These are phyloP conservation scores for Oryzias celebensis DNA, from an alignment of 2,113 vertebrate genomes.

Conservation along the genomic window DNA sequence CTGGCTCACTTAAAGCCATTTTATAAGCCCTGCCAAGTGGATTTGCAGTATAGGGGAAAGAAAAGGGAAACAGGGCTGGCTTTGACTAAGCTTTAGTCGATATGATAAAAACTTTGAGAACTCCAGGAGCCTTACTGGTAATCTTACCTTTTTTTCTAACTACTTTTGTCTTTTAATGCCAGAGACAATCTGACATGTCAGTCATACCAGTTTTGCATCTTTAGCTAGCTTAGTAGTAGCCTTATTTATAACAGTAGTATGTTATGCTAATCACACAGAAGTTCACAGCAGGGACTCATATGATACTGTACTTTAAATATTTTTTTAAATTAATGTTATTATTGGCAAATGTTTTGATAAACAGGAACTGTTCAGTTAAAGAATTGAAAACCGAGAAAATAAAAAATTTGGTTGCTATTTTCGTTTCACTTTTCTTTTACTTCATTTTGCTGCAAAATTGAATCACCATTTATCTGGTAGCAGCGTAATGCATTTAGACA, in stretches of 20 bases:
- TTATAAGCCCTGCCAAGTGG: constrained; percentile 71
- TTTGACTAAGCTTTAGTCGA: constrained; percentile 78
- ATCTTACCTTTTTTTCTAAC: constrained; percentile 73
- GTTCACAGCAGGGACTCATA: too few species aligned
- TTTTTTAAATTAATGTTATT: too few species aligned
- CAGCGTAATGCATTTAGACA: too few species aligned
- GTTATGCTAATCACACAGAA: too few species aligned
- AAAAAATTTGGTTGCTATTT: too few species aligned
- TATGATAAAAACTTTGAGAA: constrained; percentile 76
- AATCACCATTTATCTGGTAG: too few species aligned
- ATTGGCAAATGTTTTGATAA: too few species aligned
- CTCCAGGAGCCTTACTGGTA: constrained; percentile 70
- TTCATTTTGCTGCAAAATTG: too few species aligned
- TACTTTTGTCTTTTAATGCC: constrained; percentile 71
- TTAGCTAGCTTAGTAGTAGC: constrained; percentile 41
- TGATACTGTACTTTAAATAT: too few species aligned
- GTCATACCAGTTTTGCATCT: constrained; percentile 49
- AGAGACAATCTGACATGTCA: constrained; percentile 64
- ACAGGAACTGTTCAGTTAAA: too few species aligned
- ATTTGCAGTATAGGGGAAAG: constrained; percentile 66
- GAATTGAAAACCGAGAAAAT: too few species aligned
- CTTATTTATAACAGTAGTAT: constrained; percentile 16
- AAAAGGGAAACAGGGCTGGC: constrained; percentile 67
- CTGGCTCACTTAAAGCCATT: constrained; percentile 64
- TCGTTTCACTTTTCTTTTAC: too few species aligned